Percentiles rank a stretch among this genome's conserved stretches.
Conservation (phyloP, 1,140 invertebrate species). For the Rhopalosiphum maidis region DNA sequence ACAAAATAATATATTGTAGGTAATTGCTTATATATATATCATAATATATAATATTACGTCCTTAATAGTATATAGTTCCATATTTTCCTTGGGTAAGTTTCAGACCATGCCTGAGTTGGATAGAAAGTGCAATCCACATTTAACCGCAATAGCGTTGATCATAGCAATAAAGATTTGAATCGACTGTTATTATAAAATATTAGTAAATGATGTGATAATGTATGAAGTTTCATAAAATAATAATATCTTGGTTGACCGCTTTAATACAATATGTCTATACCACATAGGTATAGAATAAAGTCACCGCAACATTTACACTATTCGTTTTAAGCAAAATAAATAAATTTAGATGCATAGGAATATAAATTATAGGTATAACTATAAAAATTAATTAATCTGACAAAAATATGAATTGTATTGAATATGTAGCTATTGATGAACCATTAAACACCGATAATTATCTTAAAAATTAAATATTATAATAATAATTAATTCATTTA, state of each 20-base stretch:
- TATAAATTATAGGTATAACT: not conserved
- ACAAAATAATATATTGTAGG: not conserved
- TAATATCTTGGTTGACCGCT: not conserved
- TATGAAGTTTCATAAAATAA: not conserved
- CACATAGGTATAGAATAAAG: not conserved
- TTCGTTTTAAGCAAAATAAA: no score
- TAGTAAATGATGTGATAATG: not conserved
- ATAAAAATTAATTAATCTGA: not conserved
- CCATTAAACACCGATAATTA: not conserved
- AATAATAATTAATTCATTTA: no score
- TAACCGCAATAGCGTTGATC: conserved; percentile 3
- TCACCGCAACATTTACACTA: no score
- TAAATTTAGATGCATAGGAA: no score
- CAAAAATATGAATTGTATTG: not conserved
- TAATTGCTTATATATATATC: not conserved
- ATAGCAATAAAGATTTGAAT: not conserved
- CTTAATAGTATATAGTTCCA: not conserved
- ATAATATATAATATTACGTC: not conserved
- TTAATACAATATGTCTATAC: not conserved
- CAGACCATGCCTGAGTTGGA: not conserved
- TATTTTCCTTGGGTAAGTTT: no score
- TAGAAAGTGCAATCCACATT: conserved; percentile 23
- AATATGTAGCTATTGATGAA: not conserved
- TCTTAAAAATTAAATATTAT: not conserved
- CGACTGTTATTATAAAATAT: not conserved